Conservation (phyloP, 2,797 vertebrate genomes). For the Chromis chromis region DNA sequence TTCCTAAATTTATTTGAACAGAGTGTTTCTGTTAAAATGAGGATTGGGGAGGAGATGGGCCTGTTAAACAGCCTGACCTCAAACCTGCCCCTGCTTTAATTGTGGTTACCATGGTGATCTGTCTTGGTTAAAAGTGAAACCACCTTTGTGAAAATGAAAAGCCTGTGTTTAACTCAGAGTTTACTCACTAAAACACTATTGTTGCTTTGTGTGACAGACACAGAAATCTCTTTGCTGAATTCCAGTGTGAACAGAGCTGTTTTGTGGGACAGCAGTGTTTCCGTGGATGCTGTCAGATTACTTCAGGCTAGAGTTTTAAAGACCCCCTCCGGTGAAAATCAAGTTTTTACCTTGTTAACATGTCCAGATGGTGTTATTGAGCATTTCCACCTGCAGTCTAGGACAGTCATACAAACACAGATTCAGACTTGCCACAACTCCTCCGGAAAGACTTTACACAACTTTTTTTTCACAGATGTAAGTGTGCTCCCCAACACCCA, state of each 20-base stretch:
- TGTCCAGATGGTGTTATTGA: too few species aligned
- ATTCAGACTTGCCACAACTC: too few species aligned
- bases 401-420: too few species aligned
- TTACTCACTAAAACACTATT: not conserved
- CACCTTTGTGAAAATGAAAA: slow-evolving; percentile 31
- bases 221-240: not conserved
- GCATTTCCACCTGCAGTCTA: too few species aligned
- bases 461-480: too few species aligned
- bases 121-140: slow-evolving; percentile 13
- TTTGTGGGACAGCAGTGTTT: not conserved
- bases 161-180: not conserved
- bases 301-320: not conserved
- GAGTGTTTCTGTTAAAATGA: not conserved
- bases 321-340: too few species aligned
- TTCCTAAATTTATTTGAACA: not conserved
- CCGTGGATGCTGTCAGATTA: not conserved
- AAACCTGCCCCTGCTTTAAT: slow-evolving; percentile 4
- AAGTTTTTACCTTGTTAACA: too few species aligned
- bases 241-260: slow-evolving; percentile 2
- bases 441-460: too few species aligned
- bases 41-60: not conserved
- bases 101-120: slow-evolving; percentile 25
- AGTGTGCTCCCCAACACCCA: too few species aligned
- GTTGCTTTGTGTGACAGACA: slow-evolving; percentile 5
- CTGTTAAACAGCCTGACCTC: not conserved